These are phyloP conservation scores for Anser brachyrhynchus DNA, from an alignment of 2,113 vertebrate species.

Conservation along the genomic window DNA sequence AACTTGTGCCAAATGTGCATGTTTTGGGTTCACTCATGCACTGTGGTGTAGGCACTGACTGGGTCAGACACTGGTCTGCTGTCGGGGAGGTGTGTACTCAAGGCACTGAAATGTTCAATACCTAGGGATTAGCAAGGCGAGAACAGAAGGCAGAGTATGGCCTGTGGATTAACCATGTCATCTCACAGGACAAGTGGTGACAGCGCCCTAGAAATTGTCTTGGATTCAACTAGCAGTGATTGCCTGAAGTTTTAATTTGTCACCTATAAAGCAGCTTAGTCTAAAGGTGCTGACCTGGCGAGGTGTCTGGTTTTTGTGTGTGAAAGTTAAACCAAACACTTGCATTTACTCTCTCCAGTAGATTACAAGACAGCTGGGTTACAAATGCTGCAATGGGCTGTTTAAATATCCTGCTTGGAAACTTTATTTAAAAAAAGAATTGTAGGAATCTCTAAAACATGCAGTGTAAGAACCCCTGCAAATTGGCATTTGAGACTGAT, in stretches of 20 bases:
- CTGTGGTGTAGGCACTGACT: not conserved
- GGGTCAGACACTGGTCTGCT: not conserved
- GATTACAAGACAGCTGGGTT: not conserved
- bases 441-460: not conserved
- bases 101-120: not conserved
- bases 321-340: not conserved
- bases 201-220: not conserved
- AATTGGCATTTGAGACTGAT: not conserved
- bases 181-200: not conserved
- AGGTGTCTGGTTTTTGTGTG: not conserved
- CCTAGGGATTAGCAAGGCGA: not conserved
- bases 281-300: not conserved
- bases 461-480: not conserved
- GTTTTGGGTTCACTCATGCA: not conserved
- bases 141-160: not conserved
- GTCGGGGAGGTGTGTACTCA: not conserved
- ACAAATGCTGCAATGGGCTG: not conserved
- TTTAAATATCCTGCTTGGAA: not conserved
- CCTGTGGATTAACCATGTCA: not conserved
- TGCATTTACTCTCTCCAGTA: not conserved
- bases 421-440: not conserved
- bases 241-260: not conserved
- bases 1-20: not conserved
- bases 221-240: not conserved
- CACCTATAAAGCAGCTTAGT: not conserved